phyloP scores from a whole-genome alignment of 2,888 invertebrate genomes.

The Amphimallon solstitiale region DNA sequence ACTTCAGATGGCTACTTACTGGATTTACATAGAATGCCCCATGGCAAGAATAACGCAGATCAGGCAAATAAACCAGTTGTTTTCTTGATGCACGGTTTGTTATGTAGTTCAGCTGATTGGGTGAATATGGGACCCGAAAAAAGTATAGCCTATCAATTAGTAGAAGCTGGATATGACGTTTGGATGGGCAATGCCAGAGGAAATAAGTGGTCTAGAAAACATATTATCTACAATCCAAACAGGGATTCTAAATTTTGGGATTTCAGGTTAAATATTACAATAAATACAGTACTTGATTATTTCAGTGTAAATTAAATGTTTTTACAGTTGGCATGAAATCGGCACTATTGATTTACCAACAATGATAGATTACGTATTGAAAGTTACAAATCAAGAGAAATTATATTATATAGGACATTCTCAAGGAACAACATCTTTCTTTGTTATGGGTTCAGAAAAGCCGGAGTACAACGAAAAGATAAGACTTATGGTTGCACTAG shows the following conservation, averaged over 20 bases:
- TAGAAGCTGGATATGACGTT: conserved; percentile 65
- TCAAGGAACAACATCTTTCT: conserved; percentile 71
- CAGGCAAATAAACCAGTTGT: conserved; percentile 64
- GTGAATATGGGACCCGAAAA: conserved; percentile 72
- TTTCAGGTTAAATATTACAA: conserved; percentile 55
- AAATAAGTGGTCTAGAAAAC: conserved; percentile 66
- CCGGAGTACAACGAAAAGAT: conserved; percentile 72
- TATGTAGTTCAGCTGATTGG: conserved; percentile 79
- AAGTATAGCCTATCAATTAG: conserved; percentile 62
- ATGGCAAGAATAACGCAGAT: conserved; percentile 55
- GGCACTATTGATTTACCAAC: conserved; percentile 80
- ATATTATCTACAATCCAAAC: conserved; percentile 58
- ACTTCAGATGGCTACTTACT: conserved; percentile 86
- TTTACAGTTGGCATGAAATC: conserved; percentile 75
- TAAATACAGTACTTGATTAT: background rate
- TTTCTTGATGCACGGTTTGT: conserved; percentile 80
- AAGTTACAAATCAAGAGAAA: conserved; percentile 66
- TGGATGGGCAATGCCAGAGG: conserved; percentile 73
- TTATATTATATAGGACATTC: conserved; percentile 80
- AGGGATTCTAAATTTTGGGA: conserved; percentile 58
- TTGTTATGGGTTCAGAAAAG: conserved; percentile 68
- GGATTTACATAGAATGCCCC: conserved; percentile 77
- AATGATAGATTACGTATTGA: conserved; percentile 74
- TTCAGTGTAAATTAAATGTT: conserved; percentile 58
- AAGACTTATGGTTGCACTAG: conserved; percentile 68